Evolutionary conservation across 2,797 vertebrate genomes (phyloP), one percentile per base, ranked within the genome.

Genomic region (Oreochromis grahami): DNA sequence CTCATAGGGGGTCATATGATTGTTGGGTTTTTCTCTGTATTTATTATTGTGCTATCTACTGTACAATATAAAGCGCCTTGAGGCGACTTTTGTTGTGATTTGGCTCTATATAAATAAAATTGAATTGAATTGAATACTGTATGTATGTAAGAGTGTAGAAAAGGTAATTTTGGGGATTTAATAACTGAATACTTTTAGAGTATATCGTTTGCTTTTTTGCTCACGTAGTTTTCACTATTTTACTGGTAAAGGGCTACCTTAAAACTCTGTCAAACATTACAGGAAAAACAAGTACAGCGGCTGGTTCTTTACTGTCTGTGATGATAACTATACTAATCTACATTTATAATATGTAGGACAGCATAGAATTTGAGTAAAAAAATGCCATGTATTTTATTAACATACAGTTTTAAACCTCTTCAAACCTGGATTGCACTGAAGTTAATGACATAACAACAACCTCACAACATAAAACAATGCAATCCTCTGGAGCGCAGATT

Each of bases 281-380:
- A n/a, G 29, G 29, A 34, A 12, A 60, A 60, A 60, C 56, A 36
- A 2, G 32, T 60, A 9, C 32, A 36, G 56, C 1, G 0, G 32
- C 58, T 63, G 0, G 17, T 36, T 36, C 32, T 63, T 13, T 0
- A 63, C 17, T 0, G 1, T n/a, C 32, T 63, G 58, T 36, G 4
- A 38, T 36, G 32, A 63, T 36, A 38, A 36, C 17, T 63, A n/a
- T 63, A 63, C 32, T 70, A 68, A 68, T 24, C 38, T 26, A 43
- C 63, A 65, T 65, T 2, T 14, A 38, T 21, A 65, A 5, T 65
- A 65, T 38, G 11, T 14, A 65, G 34, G 19, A 65, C 60, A 65
- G 12, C 63, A 70, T 10, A 45, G 41, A 70, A 70, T 26, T 17
- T 11, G 38, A 45, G 21, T 26, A 3, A 17, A 7, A 7, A 70